A percentile compares a stretch with the other conserved stretches of the same genome.
Evolutionary conservation across 2,113 vertebrate species (phyloP).

Genomic region (Nesospiza acunhae): DNA sequence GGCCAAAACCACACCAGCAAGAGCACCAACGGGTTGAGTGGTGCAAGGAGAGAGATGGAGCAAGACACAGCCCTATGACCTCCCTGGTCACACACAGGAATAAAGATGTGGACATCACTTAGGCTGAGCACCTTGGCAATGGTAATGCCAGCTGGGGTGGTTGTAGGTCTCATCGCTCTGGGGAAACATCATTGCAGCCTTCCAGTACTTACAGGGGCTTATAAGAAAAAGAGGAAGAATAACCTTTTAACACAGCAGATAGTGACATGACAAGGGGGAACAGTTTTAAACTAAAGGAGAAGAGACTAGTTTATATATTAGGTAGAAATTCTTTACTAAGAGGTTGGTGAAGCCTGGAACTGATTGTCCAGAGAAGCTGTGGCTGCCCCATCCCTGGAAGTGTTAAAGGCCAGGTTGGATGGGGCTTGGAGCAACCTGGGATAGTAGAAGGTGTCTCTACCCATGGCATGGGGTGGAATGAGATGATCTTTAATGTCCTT

Average conservation of each 20-base stretch:
- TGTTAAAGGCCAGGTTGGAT: not conserved
- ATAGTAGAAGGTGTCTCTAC: not conserved
- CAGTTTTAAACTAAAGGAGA: not conserved
- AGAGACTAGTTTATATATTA: not conserved
- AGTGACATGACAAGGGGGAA: not conserved
- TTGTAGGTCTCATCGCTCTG: not conserved
- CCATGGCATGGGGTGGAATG: fast-evolving
- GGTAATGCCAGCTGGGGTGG: not conserved
- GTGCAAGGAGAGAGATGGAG: not conserved
- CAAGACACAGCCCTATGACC: not conserved
- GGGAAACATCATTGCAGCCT: not conserved
- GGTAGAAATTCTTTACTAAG: not conserved
- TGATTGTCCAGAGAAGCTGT: not conserved
- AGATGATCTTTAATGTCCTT: not conserved
- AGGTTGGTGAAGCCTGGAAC: not conserved
- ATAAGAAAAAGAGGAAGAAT: not conserved
- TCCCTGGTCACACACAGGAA: not conserved
- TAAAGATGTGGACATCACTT: not conserved
- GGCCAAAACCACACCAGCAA: not conserved
- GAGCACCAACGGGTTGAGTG: not conserved
- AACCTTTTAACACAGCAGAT: not conserved
- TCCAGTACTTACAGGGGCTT: not conserved
- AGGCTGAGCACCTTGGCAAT: not conserved
- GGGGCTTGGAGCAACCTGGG: not conserved
- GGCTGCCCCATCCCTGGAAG: not conserved